phyloP scores from a whole-genome alignment of 2,888 invertebrate species.

The Tetramorium bicarinatum region DNA sequence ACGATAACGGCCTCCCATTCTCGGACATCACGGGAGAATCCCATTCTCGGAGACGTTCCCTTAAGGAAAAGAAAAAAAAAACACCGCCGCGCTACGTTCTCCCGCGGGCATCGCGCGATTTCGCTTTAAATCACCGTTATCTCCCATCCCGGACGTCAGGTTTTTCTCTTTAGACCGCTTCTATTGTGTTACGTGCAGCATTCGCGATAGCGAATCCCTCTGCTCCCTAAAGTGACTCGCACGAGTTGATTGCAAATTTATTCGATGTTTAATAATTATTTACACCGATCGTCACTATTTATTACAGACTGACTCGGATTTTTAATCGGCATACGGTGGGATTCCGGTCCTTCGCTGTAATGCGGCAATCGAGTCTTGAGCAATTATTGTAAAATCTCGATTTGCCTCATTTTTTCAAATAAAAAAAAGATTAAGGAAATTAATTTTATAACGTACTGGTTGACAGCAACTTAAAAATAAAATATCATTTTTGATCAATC shows the following conservation, averaged over 20 bases:
- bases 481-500: constrained; percentile 3
- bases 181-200: constrained; percentile 39
- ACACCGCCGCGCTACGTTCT: neutral
- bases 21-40: constrained; percentile 41
- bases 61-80: constrained; percentile 6
- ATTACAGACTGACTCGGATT: constrained; percentile 57
- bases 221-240: constrained; percentile 71
- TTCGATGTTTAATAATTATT: constrained; percentile 79
- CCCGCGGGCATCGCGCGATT: constrained; percentile 42
- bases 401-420: neutral
- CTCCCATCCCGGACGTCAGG: constrained; percentile 25
- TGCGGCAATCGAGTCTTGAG: neutral
- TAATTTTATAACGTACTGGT: no score
- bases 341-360: neutral
- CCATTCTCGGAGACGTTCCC: constrained; percentile 38
- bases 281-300: constrained; percentile 82
- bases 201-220: constrained; percentile 46
- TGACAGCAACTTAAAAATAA: neutral
- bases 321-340: constrained; percentile 2
- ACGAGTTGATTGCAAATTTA: constrained; percentile 71
- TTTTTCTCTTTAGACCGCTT: constrained; percentile 37
- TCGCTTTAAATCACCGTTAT: constrained; percentile 52
- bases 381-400: neutral
- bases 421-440: neutral
- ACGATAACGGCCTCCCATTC: constrained; percentile 60